Conservation (phyloP, 2,113 vertebrate species). For the Periophthalmus modestus region DNA sequence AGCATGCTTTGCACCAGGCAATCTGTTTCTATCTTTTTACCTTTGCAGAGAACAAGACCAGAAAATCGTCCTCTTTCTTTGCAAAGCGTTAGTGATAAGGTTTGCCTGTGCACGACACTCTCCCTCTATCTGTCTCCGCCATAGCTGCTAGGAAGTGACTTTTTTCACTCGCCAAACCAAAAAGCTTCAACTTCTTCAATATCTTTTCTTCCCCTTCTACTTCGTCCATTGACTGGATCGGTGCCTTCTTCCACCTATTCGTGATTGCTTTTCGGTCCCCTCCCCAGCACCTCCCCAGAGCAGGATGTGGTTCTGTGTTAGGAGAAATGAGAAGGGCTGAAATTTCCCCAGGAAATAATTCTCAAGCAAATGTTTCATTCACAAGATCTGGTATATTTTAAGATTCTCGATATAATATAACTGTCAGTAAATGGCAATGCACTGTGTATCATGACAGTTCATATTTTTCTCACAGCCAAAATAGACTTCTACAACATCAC, state of each 20-base stretch:
- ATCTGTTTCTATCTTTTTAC: slow-evolving; percentile 42
- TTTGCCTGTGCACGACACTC: not conserved
- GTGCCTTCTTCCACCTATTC: slow-evolving; percentile 10
- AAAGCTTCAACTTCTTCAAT: not conserved
- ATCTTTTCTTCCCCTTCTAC: not conserved
- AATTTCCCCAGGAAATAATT: not conserved
- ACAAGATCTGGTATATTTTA: not conserved
- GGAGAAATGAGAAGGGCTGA: not conserved
- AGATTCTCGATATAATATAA: too few species aligned
- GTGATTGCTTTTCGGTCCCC: slow-evolving; percentile 17
- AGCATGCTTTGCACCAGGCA: slow-evolving; percentile 18
- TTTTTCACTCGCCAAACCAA: not conserved
- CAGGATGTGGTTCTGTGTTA: not conserved
- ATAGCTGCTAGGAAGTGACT: not conserved
- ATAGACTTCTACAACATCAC: too few species aligned
- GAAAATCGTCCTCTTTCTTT: slow-evolving; percentile 2
- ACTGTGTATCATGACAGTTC: not conserved
- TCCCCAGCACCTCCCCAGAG: not conserved
- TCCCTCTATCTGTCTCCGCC: not conserved
- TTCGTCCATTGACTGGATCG: slow-evolving; percentile 1
- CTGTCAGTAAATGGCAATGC: not conserved
- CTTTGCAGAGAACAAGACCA: slow-evolving; percentile 21
- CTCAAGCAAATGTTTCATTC: slow-evolving; percentile 29
- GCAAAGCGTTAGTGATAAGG: slow-evolving; percentile 6
- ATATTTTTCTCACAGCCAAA: too few species aligned